Percentiles rank a stretch among this genome's conserved stretches.
phyloP scores from a whole-genome alignment of 2,888 invertebrate genomes.

The Trissolcus brochymenae region DNA sequence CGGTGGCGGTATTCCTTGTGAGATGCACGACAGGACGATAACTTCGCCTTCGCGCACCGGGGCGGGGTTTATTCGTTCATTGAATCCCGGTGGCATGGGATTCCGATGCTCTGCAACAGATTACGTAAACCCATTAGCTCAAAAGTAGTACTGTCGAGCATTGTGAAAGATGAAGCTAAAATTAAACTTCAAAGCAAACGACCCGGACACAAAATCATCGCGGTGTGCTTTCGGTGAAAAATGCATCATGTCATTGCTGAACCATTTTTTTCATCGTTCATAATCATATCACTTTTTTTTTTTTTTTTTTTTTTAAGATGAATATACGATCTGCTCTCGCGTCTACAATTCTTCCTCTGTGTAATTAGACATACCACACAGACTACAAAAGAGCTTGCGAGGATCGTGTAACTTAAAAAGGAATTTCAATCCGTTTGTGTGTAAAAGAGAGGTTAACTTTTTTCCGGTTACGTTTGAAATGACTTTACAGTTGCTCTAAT shows the following conservation, averaged over 20 bases:
- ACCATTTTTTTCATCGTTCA: constrained; percentile 6
- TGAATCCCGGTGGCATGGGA: constrained; percentile 74
- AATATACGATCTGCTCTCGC: background rate
- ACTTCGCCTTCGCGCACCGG: constrained; percentile 75
- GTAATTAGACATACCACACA: no score
- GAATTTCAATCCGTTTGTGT: no score
- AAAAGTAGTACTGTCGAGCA: constrained; percentile 25
- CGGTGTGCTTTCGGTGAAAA: constrained; percentile 31
- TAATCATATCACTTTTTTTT: no score
- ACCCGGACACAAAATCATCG: constrained; percentile 33
- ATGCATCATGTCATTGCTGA: constrained; percentile 10
- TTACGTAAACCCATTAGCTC: constrained; percentile 54
- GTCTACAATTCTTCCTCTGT: no score
- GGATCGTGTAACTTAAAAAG: no score
- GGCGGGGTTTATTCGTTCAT: constrained; percentile 73
- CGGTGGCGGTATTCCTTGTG: constrained; percentile 77
- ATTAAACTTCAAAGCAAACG: constrained; percentile 42
- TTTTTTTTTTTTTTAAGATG: background rate
- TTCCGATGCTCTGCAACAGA: constrained; percentile 72
- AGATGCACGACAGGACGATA: constrained; percentile 77
- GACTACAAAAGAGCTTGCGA: no score
- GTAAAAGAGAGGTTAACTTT: no score
- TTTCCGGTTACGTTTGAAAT: background rate
- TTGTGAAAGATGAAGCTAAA: constrained; percentile 35
- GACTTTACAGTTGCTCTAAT: background rate